Conservation (phyloP, 2,888 invertebrate genomes). For the Nomada lathburiana region DNA sequence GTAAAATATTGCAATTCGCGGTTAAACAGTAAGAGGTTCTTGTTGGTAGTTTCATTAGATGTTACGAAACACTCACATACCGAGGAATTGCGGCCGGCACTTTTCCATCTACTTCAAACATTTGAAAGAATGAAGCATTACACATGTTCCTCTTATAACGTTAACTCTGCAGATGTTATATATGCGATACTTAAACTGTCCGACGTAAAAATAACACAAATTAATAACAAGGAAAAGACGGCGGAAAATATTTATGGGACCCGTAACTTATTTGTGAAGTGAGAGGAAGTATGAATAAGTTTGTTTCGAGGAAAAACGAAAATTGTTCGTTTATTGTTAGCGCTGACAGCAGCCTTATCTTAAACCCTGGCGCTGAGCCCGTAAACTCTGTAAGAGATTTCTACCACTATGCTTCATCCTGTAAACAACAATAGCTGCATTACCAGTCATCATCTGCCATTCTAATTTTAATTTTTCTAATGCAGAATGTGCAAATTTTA, state of each 20-base stretch:
- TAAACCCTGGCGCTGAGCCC: constrained; percentile 31
- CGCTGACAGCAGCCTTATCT: constrained; percentile 19
- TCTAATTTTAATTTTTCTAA: background rate
- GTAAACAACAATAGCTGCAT: constrained; percentile 6
- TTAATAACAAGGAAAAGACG: background rate
- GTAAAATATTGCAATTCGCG: constrained; percentile 7
- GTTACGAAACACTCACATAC: constrained; percentile 33
- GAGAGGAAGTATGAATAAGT: constrained; percentile 7
- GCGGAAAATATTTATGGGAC: constrained; percentile 4
- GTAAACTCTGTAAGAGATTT: constrained; percentile 22
- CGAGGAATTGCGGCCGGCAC: constrained; percentile 16
- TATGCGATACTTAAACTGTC: background rate
- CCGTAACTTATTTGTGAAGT: background rate
- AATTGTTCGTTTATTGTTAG: constrained; percentile 48
- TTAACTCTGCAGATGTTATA: background rate
- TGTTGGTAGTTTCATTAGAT: constrained; percentile 17
- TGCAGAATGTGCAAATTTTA: background rate
- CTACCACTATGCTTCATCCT: constrained; percentile 8
- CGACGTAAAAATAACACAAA: constrained; percentile 24
- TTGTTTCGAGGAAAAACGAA: constrained; percentile 37
- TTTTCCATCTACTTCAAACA: background rate
- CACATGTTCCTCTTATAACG: constrained; percentile 1
- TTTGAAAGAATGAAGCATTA: constrained; percentile 4
- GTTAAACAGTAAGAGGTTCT: constrained; percentile 14
- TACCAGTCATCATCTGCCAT: background rate